Conservation (phyloP, 2,113 vertebrate genomes). For the Sclerurus mexicanus region DNA sequence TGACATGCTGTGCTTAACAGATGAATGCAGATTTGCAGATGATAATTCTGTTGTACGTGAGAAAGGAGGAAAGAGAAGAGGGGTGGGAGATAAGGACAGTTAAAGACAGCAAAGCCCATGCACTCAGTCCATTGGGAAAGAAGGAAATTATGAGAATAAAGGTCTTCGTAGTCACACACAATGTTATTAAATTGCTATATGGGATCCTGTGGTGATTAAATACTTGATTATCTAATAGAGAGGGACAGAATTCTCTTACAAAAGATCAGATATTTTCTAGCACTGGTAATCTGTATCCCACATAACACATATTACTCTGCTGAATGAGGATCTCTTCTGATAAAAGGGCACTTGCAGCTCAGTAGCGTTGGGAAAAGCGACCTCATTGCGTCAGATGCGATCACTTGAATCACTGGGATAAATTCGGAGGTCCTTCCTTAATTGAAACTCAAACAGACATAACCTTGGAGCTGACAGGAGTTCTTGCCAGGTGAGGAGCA, state of each 20-base stretch:
- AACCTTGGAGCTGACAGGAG: not conserved
- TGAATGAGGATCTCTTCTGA: not conserved
- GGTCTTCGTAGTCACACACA: not conserved
- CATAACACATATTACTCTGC: not conserved
- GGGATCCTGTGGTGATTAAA: not conserved
- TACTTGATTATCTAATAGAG: not conserved
- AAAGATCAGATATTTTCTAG: not conserved
- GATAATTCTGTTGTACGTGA: not conserved
- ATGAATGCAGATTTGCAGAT: not conserved
- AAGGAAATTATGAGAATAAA: not conserved
- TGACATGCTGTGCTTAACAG: not conserved
- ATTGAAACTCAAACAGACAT: not conserved
- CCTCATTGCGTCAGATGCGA: not conserved
- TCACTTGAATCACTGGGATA: not conserved
- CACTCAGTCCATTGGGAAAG: not conserved
- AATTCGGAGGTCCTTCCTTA: not conserved
- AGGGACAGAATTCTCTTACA: not conserved
- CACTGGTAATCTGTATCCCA: not conserved
- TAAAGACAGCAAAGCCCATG: not conserved
- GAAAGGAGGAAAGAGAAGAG: not conserved
- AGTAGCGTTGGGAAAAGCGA: not conserved
- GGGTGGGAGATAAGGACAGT: not conserved
- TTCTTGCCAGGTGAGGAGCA: not conserved
- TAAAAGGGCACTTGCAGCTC: not conserved
- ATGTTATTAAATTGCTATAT: not conserved